These are phyloP conservation scores for Sapayoa aenigma DNA, from an alignment of 2,113 vertebrate genomes.

Conservation along the genomic window DNA sequence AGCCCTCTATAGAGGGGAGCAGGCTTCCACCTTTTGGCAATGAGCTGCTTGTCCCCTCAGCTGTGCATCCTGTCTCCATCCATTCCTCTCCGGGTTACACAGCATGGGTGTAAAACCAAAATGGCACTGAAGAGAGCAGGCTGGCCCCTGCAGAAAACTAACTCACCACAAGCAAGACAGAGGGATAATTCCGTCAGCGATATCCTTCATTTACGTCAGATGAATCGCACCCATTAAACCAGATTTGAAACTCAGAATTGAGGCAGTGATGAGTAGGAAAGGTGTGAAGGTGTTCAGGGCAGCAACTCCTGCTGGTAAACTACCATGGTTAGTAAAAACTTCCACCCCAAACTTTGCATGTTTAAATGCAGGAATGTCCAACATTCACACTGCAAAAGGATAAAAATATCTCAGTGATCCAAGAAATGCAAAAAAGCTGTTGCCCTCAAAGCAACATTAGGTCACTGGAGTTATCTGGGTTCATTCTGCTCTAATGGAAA, in stretches of 20 bases:
- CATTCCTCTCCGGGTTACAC: rapidly evolving
- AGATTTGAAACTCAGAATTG: background rate
- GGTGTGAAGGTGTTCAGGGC: background rate
- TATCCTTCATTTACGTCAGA: background rate
- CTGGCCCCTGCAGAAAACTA: background rate
- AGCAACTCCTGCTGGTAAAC: background rate
- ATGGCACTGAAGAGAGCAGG: rapidly evolving
- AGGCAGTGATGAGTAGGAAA: background rate
- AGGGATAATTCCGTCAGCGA: background rate
- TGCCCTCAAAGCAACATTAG: background rate
- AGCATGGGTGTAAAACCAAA: rapidly evolving
- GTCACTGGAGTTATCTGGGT: background rate
- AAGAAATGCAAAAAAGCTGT: background rate
- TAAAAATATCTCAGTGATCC: background rate
- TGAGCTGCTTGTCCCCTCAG: background rate
- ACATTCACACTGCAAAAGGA: background rate
- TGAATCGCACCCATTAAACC: background rate
- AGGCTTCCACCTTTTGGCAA: background rate
- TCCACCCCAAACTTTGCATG: background rate
- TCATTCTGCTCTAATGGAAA: background rate
- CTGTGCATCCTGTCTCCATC: background rate
- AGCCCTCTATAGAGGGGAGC: background rate
- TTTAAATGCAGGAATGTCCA: background rate
- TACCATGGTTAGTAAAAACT: background rate
- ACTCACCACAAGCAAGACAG: background rate